A percentile compares a stretch with the other conserved stretches of the same genome.
Conservation (phyloP, 2,113 vertebrate genomes). For the Pyrgilauda ruficollis region DNA sequence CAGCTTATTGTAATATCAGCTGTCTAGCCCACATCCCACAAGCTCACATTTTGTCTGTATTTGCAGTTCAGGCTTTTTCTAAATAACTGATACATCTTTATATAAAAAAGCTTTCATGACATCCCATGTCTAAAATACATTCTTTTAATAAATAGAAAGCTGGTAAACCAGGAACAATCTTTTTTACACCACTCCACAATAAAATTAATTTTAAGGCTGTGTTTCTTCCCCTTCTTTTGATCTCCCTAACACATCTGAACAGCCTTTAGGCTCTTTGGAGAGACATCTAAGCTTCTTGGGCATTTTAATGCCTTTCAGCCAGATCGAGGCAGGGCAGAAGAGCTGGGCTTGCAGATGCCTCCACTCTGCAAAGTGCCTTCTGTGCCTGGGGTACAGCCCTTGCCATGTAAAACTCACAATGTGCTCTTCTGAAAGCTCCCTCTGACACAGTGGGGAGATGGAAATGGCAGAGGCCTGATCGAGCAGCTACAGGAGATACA, state of each 20-base stretch:
- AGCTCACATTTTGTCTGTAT: neutral
- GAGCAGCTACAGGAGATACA: neutral
- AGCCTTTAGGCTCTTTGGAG: neutral
- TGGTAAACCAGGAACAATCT: neutral
- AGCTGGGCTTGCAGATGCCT: neutral
- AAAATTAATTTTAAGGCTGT: neutral
- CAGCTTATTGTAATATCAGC: neutral
- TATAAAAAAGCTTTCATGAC: neutral
- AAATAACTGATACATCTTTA: neutral
- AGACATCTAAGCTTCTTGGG: neutral
- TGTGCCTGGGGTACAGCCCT: neutral
- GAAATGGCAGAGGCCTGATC: rapidly evolving
- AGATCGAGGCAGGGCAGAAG: neutral
- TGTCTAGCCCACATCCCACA: neutral
- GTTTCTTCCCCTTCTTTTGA: neutral
- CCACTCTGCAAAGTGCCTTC: neutral
- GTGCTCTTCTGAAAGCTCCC: neutral
- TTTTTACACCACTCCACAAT: neutral
- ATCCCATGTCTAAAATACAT: neutral
- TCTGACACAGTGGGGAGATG: neutral
- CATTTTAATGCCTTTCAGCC: neutral
- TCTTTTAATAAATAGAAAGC: neutral
- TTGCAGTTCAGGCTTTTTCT: neutral
- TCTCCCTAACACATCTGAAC: neutral
- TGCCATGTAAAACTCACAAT: neutral